Percentiles rank a stretch among this genome's conserved stretches.
Conservation (phyloP, 2,113 vertebrate genomes). For the Puffinus mauretanicus region DNA sequence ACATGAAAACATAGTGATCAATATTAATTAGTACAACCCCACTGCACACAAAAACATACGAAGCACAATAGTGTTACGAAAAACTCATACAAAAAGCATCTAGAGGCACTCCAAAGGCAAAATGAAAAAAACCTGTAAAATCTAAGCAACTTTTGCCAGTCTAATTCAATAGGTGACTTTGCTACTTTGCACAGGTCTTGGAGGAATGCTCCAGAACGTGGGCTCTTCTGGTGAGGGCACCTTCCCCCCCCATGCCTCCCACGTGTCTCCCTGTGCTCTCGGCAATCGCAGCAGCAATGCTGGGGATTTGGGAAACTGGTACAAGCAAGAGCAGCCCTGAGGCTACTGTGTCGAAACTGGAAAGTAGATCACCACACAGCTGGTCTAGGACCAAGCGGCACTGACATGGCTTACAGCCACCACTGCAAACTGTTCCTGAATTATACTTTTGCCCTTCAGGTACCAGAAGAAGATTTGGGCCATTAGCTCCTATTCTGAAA, state of each 20-base stretch:
- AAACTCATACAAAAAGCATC: background rate
- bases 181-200: background rate
- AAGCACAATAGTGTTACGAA: background rate
- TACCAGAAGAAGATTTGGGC: background rate
- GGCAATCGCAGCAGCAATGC: background rate
- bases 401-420: constrained; percentile 17
- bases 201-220: background rate
- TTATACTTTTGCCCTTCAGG: background rate
- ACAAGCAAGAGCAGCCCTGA: background rate
- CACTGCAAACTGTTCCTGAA: background rate
- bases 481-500: background rate
- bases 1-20: background rate
- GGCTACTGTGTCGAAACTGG: background rate
- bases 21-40: background rate
- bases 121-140: background rate
- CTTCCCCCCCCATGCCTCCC: background rate
- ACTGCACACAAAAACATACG: background rate
- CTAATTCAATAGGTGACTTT: background rate
- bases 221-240: background rate
- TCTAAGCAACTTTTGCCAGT: background rate
- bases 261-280: background rate
- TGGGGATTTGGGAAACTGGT: background rate
- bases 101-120: background rate
- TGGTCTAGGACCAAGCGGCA: background rate
- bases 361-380: constrained; percentile 11